Conservation (phyloP, 2,888 invertebrate species). For the Rotaria sp. region DNA sequence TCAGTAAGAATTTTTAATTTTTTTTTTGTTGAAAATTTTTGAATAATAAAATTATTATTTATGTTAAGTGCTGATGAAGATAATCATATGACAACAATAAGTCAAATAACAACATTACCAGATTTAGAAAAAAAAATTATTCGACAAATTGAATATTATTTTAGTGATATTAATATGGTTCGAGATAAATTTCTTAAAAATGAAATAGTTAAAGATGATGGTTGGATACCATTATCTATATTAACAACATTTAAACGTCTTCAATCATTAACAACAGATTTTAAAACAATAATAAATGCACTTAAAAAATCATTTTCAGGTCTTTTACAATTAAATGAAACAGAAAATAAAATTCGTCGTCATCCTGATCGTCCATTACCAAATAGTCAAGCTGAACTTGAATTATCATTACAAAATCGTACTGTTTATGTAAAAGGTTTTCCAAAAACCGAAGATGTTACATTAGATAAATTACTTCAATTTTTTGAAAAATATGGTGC, state of each 20-base stretch:
- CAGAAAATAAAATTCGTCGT: constrained; percentile 68
- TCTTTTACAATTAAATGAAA: constrained; percentile 64
- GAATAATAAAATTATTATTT: too few relatives aligned
- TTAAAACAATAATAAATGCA: constrained; percentile 67
- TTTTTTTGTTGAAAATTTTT: neutral
- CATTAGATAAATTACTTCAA: constrained; percentile 31
- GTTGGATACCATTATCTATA: constrained; percentile 74
- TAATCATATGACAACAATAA: neutral
- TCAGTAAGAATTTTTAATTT: neutral
- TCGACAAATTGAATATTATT: constrained; percentile 62
- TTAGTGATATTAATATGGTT: constrained; percentile 82
- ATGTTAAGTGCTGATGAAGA: neutral
- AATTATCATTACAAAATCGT: constrained; percentile 68
- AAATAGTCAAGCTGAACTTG: constrained; percentile 73
- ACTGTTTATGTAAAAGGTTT: constrained; percentile 68
- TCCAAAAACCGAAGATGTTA: neutral
- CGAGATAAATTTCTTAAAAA: constrained; percentile 85
- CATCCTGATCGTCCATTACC: constrained; percentile 70
- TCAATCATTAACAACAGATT: constrained; percentile 63
- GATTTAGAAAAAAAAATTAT: constrained; percentile 35
- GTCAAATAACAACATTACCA: neutral
- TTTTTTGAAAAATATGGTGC: constrained; percentile 63
- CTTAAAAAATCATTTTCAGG: constrained; percentile 68
- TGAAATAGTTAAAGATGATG: constrained; percentile 74
- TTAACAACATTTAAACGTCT: constrained; percentile 82